Base-by-base conservation (phyloP, 2,113 vertebrate species). In the Meleagris gallopavo region DNA sequence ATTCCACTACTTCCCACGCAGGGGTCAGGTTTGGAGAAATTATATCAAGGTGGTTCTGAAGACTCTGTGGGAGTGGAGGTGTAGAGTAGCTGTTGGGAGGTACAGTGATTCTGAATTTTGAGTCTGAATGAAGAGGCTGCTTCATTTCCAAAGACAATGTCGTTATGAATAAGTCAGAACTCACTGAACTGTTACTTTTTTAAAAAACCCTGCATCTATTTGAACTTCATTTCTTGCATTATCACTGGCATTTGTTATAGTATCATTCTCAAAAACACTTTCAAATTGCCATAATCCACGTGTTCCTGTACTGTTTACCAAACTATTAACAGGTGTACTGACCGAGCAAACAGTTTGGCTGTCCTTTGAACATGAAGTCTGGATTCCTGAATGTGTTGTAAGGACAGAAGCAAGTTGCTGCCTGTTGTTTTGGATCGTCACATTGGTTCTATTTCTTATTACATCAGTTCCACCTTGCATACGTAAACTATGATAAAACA, bases 121-220 rank as follows among this genome's bases (percentile, higher is more conserved):
- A 78, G 36, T 69, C 70, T 67, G 80, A 88, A 76, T 58, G 60
- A 87, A 91, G 69, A 78, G 85, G 36, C 7, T 92, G 71, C 50
- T 55, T 66, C 60, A 91, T 89, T 86, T 96, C 94, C 62, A 94
- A 94, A 93, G 96, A 70, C 36, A 55, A 34, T 30, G 74, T 69
- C 22, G 21, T 24, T 78, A 76, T 61, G 74, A 93, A 17, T 25
- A 94, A 86, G 45, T 83, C 73, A 72, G 92, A 93, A 76, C 22
- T 90, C 10, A 38, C 1, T 2, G 18, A 83, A 69, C 10, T 22
- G 25, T 52, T 11, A 22, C 9, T 81, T 88, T 52, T 81, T 3
- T 79, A 93, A 89, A 74, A 62, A 1, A 11, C 85, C 21, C 52
- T 83, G 69, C 14, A 61, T 79, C 29, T 65, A 65, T 82, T 14